Conservation (phyloP, 2,888 invertebrate genomes). For the Synergus itoensis region DNA sequence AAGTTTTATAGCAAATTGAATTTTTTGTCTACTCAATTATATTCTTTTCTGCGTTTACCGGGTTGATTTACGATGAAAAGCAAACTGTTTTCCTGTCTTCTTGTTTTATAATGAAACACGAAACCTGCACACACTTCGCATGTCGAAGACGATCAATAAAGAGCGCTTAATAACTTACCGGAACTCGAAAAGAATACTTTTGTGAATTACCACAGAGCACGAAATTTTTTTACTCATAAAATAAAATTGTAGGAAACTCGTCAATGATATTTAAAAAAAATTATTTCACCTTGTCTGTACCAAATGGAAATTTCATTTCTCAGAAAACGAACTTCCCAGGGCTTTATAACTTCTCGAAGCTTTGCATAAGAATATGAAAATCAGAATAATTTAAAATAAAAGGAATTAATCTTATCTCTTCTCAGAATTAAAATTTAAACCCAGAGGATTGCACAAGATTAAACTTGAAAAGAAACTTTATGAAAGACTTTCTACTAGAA, state of each 20-base stretch:
- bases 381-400: background rate
- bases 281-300: background rate
- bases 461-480: background rate
- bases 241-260: background rate
- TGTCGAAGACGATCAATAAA: conserved; percentile 28
- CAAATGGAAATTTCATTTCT: background rate
- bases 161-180: conserved; percentile 23
- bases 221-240: conserved; percentile 1
- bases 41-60: background rate
- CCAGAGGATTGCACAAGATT: background rate
- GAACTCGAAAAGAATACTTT: conserved; percentile 1
- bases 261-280: background rate
- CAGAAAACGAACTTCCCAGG: background rate
- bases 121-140: conserved; percentile 27
- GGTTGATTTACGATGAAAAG: conserved; percentile 34
- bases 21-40: background rate
- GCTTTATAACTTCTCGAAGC: background rate
- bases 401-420: background rate
- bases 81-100: conserved; percentile 21
- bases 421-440: background rate
- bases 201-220: conserved; percentile 25
- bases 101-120: conserved; percentile 29
- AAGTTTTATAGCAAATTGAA: background rate
- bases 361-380: background rate
- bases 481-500: background rate